Conservation (phyloP, 2,888 invertebrate genomes). For the Meghimatium bilineatum region DNA sequence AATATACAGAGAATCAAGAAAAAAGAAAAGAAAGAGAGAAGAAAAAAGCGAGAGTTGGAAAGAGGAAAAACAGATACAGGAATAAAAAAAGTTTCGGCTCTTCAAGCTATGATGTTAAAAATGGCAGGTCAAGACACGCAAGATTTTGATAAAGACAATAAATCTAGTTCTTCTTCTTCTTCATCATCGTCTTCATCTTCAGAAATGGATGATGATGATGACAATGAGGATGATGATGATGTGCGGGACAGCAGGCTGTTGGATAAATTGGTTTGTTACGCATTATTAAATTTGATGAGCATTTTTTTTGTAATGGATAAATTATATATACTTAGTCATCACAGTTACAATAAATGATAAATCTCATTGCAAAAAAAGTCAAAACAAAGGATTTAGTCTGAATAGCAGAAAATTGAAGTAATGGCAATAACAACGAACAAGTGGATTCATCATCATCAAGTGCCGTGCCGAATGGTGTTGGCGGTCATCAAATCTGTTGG, state of each 20-base stretch:
- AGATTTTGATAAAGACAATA: slow-evolving; percentile 52
- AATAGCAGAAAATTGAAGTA: too few species aligned
- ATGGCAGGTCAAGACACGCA: slow-evolving; percentile 93
- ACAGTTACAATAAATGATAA: too few species aligned
- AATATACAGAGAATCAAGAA: slow-evolving; percentile 58
- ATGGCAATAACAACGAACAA: too few species aligned
- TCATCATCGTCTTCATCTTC: slow-evolving; percentile 45
- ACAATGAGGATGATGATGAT: slow-evolving; percentile 37
- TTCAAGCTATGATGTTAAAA: slow-evolving; percentile 91
- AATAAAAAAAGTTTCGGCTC: slow-evolving; percentile 74
- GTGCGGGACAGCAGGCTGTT: slow-evolving; percentile 41
- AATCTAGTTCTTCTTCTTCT: slow-evolving; percentile 44
- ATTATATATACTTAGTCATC: too few species aligned
- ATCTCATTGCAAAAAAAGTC: too few species aligned
- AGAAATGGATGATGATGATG: slow-evolving; percentile 34
- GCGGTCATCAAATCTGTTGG: too few species aligned
- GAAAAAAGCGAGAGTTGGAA: slow-evolving; percentile 55
- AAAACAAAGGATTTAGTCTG: too few species aligned
- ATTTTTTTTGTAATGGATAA: too few species aligned
- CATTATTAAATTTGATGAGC: slow-evolving; percentile 19
- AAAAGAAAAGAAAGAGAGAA: slow-evolving; percentile 71
- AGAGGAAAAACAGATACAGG: slow-evolving; percentile 53
- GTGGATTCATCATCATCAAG: too few species aligned
- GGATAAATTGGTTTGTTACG: slow-evolving; percentile 38
- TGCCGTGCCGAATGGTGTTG: too few species aligned